Evolutionary conservation across 2,797 vertebrate genomes (phyloP).

Genomic region (Oophaga sylvatica): DNA sequence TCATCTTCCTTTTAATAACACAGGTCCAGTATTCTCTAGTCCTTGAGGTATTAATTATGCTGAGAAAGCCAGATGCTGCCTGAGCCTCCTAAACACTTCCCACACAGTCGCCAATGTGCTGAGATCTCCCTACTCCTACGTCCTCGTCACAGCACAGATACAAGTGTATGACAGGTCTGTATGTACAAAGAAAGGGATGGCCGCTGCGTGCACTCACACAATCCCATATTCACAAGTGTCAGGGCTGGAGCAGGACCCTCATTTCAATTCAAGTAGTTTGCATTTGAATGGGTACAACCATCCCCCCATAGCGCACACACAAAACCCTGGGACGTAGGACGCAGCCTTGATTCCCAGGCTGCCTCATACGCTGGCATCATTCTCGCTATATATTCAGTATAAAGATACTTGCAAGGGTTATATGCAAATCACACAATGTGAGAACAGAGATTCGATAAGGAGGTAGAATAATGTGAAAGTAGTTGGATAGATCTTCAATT

Average conservation of each 20-base stretch:
- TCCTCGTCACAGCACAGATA: neutral
- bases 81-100: slow-evolving; percentile 35
- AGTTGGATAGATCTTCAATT: neutral
- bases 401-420: neutral
- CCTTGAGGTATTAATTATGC: slow-evolving; percentile 56
- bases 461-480: neutral
- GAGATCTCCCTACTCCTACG: neutral
- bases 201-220: neutral
- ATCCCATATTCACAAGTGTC: slow-evolving; percentile 29
- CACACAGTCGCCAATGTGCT: slow-evolving; percentile 19
- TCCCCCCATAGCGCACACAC: slow-evolving; percentile 35
- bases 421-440: neutral
- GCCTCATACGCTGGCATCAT: neutral
- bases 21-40: slow-evolving; percentile 23
- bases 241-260: neutral
- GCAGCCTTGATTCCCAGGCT: neutral
- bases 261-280: slow-evolving; percentile 46
- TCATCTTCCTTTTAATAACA: neutral
- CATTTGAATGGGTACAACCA: slow-evolving; percentile 52
- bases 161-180: neutral
- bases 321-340: slow-evolving; percentile 29
- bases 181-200: neutral
- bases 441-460: neutral
- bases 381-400: neutral
- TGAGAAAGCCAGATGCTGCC: slow-evolving; percentile 44